Conservation (phyloP, 2,113 vertebrate species). For the Passer domesticus region DNA sequence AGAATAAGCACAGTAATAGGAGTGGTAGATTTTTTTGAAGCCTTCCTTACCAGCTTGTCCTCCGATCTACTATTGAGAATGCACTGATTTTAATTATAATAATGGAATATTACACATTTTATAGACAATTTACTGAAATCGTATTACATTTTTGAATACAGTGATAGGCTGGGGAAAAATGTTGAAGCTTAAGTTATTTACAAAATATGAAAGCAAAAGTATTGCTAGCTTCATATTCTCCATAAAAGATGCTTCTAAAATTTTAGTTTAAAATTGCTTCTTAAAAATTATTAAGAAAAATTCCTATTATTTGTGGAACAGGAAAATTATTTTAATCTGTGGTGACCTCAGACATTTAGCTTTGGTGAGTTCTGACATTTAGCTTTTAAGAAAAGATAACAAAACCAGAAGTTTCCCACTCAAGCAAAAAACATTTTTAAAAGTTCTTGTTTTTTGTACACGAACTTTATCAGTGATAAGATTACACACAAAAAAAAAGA, state of each 20-base stretch:
- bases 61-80: background rate
- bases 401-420: background rate
- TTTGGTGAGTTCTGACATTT: background rate
- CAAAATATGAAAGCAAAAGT: background rate
- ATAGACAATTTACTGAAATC: background rate
- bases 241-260: background rate
- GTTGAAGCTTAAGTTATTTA: background rate
- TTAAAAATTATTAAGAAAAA: background rate
- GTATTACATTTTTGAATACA: background rate
- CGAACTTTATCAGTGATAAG: background rate
- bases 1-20: background rate
- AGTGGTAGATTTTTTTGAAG: background rate
- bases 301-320: background rate
- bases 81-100: background rate
- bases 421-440: background rate
- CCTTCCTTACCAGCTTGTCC: background rate
- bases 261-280: background rate
- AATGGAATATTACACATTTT: background rate
- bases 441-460: background rate
- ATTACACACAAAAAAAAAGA: background rate
- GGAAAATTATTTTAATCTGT: background rate
- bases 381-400: background rate
- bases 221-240: background rate
- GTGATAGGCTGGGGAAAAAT: background rate
- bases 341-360: background rate